These are phyloP conservation scores for Agrochola circellaris DNA, from an alignment of 2,888 invertebrate species.

Conservation along the genomic window DNA sequence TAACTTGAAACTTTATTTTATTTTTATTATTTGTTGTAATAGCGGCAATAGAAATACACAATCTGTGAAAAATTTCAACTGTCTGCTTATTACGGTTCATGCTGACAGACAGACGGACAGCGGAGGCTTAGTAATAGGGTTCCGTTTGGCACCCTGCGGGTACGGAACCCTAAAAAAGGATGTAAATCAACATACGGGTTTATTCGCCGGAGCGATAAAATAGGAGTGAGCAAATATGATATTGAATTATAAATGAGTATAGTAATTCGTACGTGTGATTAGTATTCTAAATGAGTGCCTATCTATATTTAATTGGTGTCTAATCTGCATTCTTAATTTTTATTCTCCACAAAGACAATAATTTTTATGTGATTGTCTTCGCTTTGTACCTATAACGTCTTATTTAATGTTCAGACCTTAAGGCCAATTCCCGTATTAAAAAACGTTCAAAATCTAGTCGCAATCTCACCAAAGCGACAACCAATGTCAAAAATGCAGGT, in stretches of 20 bases:
- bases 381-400: not conserved
- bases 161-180: not conserved
- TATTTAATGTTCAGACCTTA: not conserved
- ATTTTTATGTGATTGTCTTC: conserved; percentile 19
- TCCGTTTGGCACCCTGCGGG: too few relatives aligned
- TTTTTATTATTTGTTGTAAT: too few relatives aligned
- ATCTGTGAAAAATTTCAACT: too few relatives aligned
- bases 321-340: conserved; percentile 42
- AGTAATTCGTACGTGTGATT: conserved; percentile 42
- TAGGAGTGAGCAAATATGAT: conserved; percentile 23
- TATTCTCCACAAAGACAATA: conserved; percentile 41
- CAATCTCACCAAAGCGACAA: not conserved
- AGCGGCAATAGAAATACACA: too few relatives aligned
- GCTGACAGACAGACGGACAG: too few relatives aligned
- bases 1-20: too few relatives aligned
- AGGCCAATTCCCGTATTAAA: not conserved
- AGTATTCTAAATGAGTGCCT: conserved; percentile 70
- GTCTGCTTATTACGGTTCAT: too few relatives aligned
- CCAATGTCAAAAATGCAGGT: not conserved
- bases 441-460: not conserved
- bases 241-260: conserved; percentile 24
- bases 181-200: conserved; percentile 10
- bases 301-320: conserved; percentile 62
- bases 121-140: too few relatives aligned
- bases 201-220: not conserved